phyloP scores from a whole-genome alignment of 2,888 invertebrate species.

The Oscheius onirici region DNA sequence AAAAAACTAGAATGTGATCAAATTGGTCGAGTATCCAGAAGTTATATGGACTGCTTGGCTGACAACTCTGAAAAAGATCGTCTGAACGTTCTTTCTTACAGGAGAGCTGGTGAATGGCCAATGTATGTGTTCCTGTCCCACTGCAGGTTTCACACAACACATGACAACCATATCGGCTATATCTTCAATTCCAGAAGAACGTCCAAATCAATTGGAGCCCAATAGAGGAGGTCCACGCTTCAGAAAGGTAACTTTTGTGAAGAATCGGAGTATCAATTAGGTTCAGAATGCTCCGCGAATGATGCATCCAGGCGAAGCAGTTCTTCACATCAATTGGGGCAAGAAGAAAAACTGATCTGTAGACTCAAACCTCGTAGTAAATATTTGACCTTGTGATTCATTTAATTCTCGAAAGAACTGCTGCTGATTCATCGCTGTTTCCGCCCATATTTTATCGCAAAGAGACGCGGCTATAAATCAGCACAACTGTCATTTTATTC shows the following conservation, averaged over 20 bases:
- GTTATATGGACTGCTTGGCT: too few relatives aligned
- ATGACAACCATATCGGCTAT: slow-evolving; percentile 3
- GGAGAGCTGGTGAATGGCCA: slow-evolving; percentile 65
- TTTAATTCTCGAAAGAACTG: not conserved
- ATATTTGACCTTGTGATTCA: not conserved
- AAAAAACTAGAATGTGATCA: too few relatives aligned
- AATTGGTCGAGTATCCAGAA: too few relatives aligned
- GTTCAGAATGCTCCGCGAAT: slow-evolving; percentile 56
- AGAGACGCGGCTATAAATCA: slow-evolving; percentile 12
- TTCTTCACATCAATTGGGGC: slow-evolving; percentile 44
- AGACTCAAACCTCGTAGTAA: not conserved
- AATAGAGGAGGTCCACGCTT: slow-evolving; percentile 25
- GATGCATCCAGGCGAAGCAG: slow-evolving; percentile 49
- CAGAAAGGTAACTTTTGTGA: slow-evolving; percentile 34
- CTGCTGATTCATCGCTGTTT: slow-evolving; percentile 3
- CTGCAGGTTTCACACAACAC: slow-evolving; percentile 21
- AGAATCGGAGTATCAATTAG: slow-evolving; percentile 32
- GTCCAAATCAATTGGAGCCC: slow-evolving; percentile 6
- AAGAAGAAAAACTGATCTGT: not conserved
- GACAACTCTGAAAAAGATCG: too few relatives aligned
- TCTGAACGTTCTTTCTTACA: slow-evolving; percentile 34
- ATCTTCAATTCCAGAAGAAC: not conserved
- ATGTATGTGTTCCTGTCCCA: slow-evolving; percentile 65
- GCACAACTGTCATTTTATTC: slow-evolving; percentile 2
- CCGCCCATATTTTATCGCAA: slow-evolving; percentile 4